A percentile compares a stretch with the other conserved stretches of the same genome.
phyloP scores from a whole-genome alignment of 2,113 vertebrate species.

The Ciconia maguari region DNA sequence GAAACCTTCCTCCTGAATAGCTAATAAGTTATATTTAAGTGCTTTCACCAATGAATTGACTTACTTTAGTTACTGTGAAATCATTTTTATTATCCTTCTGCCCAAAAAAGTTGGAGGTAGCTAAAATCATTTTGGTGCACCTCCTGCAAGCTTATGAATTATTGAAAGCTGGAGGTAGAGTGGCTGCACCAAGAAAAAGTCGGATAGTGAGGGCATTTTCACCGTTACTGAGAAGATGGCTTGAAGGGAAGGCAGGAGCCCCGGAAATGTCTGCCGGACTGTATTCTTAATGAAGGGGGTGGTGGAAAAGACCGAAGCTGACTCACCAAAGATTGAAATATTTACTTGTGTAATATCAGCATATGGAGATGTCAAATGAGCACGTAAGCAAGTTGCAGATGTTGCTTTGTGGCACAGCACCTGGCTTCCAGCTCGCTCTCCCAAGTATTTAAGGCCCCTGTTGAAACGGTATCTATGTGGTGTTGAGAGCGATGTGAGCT shows the following conservation, averaged over 20 bases:
- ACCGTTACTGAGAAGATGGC: not conserved
- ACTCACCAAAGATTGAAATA: not conserved
- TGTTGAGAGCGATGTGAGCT: not conserved
- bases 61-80: constrained; percentile 28
- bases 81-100: constrained; percentile 48
- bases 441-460: not conserved
- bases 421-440: not conserved
- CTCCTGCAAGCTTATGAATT: constrained; percentile 32
- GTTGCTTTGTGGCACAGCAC: not conserved
- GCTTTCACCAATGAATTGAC: constrained; percentile 52
- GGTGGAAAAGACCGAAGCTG: not conserved
- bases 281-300: not conserved
- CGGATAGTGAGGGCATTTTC: not conserved
- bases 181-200: not conserved
- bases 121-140: constrained; percentile 30
- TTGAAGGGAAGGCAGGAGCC: not conserved
- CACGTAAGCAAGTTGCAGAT: not conserved
- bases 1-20: constrained; percentile 57
- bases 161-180: not conserved
- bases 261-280: not conserved
- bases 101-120: constrained; percentile 17
- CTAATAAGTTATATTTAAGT: constrained; percentile 54
- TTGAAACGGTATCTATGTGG: not conserved
- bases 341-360: not conserved
- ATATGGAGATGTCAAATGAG: not conserved